Evolutionary conservation across 2,113 vertebrate species (phyloP).

Genomic region (Camelus dromedarius): DNA sequence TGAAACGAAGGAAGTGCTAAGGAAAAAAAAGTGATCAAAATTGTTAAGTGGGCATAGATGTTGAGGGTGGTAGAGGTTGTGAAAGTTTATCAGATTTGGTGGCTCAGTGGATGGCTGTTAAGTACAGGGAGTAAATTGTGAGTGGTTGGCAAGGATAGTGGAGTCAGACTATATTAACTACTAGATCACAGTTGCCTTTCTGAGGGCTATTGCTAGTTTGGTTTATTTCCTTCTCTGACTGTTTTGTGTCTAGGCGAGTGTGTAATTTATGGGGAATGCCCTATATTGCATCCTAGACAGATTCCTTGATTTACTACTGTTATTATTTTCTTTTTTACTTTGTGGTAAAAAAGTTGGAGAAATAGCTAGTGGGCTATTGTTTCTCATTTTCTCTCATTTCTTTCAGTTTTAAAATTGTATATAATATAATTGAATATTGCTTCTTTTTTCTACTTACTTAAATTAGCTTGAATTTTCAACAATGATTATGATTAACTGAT

Average conservation of each 20-base stretch:
- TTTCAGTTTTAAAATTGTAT: not conserved
- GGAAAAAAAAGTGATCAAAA: not conserved
- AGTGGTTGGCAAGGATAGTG: not conserved
- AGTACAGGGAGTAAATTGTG: not conserved
- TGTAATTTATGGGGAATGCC: not conserved
- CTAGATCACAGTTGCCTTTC: not conserved
- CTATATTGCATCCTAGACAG: not conserved
- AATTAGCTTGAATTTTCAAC: conserved; percentile 14
- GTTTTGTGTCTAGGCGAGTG: not conserved
- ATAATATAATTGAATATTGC: conserved; percentile 18
- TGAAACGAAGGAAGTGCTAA: not conserved
- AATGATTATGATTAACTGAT: conserved; percentile 25
- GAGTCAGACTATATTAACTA: not conserved
- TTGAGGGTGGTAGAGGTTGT: conserved; percentile 9
- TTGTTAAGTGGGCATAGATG: conserved; percentile 1
- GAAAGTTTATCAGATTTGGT: not conserved
- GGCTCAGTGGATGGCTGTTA: not conserved
- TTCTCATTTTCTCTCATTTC: conserved; percentile 5
- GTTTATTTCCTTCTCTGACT: not conserved
- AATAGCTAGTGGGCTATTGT: not conserved
- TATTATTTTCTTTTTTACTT: conserved; percentile 38
- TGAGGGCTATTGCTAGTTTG: not conserved
- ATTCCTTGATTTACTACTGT: not conserved
- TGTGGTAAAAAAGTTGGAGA: conserved; percentile 38
- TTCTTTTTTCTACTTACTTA: not conserved